Conservation (phyloP, 92 coral and sea anemone genomes). For the Epizoanthus rinbou region DNA sequence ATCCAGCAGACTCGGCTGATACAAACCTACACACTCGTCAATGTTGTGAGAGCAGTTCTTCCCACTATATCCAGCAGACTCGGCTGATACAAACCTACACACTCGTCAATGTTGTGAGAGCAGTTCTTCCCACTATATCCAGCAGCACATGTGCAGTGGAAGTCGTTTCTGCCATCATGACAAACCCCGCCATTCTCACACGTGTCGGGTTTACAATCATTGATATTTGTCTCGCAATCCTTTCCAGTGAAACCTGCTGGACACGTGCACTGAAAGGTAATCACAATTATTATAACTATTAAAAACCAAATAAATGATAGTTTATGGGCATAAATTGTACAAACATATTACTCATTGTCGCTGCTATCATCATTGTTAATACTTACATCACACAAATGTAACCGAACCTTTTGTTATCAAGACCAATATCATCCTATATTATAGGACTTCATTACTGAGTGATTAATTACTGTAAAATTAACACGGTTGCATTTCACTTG, state of each 20-base stretch:
- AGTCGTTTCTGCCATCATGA: slow-evolving; percentile 69
- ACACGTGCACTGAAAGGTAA: slow-evolving; percentile 67
- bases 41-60: slow-evolving; percentile 63
- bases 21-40: slow-evolving; percentile 75
- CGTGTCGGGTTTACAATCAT: slow-evolving; percentile 68
- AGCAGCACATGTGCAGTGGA: slow-evolving; percentile 67
- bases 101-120: slow-evolving; percentile 70
- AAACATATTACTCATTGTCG: neutral
- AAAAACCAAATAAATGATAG: neutral
- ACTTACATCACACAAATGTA: too few relatives aligned
- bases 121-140: slow-evolving; percentile 70
- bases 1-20: too few relatives aligned
- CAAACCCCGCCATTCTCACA: slow-evolving; percentile 75
- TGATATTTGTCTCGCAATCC: slow-evolving; percentile 82
- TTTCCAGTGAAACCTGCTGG: slow-evolving; percentile 69
- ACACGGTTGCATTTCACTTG: neutral
- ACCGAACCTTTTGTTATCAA: too few relatives aligned
- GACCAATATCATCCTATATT: too few relatives aligned
- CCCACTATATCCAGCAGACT: slow-evolving; percentile 57
- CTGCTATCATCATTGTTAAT: too few relatives aligned
- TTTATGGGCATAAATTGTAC: neutral
- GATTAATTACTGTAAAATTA: too few relatives aligned
- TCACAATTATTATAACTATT: too few relatives aligned
- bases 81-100: slow-evolving; percentile 54
- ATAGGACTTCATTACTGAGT: too few relatives aligned